These are phyloP conservation scores for Drosophila sucinea DNA, from an alignment of 1,140 invertebrate species.

Conservation along the genomic window DNA sequence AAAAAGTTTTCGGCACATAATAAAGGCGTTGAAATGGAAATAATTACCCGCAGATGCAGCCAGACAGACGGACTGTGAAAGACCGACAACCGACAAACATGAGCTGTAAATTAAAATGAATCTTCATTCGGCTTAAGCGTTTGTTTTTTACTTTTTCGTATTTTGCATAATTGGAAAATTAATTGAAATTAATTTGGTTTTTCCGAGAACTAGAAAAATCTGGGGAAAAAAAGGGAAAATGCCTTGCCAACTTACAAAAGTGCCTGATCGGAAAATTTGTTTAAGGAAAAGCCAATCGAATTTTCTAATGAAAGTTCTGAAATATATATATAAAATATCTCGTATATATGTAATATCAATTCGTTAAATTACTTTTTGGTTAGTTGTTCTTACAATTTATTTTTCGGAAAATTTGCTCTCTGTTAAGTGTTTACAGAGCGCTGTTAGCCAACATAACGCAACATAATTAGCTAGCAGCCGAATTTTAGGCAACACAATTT, in stretches of 20 bases:
- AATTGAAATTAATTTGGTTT: conserved; percentile 5
- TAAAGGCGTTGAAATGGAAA: conserved; percentile 68
- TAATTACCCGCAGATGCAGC: conserved; percentile 71
- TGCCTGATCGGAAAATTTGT: too few species aligned
- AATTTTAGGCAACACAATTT: background rate
- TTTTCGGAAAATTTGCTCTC: background rate
- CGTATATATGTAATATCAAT: too few species aligned
- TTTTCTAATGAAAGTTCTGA: too few species aligned
- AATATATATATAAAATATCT: too few species aligned
- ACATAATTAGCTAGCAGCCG: background rate
- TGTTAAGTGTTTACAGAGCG: conserved; percentile 10
- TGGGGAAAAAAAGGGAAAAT: too few species aligned
- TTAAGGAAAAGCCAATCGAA: too few species aligned
- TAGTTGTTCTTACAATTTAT: background rate
- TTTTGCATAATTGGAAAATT: conserved; percentile 5
- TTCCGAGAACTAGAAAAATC: background rate
- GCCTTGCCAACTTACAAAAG: too few species aligned
- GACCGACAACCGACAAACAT: conserved; percentile 7
- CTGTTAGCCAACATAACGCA: conserved; percentile 24
- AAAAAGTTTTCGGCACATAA: conserved; percentile 33
- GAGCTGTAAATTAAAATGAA: conserved; percentile 12
- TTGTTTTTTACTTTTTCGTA: background rate
- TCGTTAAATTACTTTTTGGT: conserved; percentile 1
- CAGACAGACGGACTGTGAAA: conserved; percentile 13
- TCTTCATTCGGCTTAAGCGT: conserved; percentile 2